These are phyloP conservation scores for Chorisops tibialis DNA, from an alignment of 2,888 invertebrate species.

Conservation along the genomic window DNA sequence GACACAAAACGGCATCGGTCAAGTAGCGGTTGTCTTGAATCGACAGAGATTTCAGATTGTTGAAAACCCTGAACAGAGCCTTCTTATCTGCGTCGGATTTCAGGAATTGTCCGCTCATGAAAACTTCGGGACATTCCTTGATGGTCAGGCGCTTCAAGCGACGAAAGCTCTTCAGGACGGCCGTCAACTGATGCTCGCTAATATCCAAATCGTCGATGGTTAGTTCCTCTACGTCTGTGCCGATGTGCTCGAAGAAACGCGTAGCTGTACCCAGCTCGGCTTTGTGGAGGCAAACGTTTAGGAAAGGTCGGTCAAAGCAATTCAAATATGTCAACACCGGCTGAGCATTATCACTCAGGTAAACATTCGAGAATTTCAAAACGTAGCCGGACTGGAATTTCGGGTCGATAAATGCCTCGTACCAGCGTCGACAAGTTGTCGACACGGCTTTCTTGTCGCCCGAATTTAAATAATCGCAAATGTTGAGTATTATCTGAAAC, in stretches of 20 bases:
- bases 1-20: constrained; percentile 69
- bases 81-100: constrained; percentile 60
- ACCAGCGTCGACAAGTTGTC: constrained; percentile 64
- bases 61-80: constrained; percentile 50
- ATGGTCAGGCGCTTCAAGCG: constrained; percentile 61
- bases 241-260: constrained; percentile 59
- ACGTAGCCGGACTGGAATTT: constrained; percentile 49
- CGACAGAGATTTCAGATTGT: constrained; percentile 59
- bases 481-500: constrained; percentile 61
- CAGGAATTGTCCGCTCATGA: constrained; percentile 70
- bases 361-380: constrained; percentile 45
- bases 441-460: constrained; percentile 65
- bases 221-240: constrained; percentile 57
- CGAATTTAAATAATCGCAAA: constrained; percentile 62
- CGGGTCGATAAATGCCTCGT: constrained; percentile 62
- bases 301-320: constrained; percentile 43
- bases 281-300: constrained; percentile 45
- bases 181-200: constrained; percentile 61
- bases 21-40: constrained; percentile 67
- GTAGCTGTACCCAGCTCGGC: constrained; percentile 46
- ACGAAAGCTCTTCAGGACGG: constrained; percentile 57
- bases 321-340: constrained; percentile 43
- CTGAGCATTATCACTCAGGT: constrained; percentile 43
- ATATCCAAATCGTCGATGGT: constrained; percentile 61
- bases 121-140: constrained; percentile 64